These are phyloP conservation scores for Furcula furcula DNA, from an alignment of 2,888 invertebrate species.

Conservation along the genomic window DNA sequence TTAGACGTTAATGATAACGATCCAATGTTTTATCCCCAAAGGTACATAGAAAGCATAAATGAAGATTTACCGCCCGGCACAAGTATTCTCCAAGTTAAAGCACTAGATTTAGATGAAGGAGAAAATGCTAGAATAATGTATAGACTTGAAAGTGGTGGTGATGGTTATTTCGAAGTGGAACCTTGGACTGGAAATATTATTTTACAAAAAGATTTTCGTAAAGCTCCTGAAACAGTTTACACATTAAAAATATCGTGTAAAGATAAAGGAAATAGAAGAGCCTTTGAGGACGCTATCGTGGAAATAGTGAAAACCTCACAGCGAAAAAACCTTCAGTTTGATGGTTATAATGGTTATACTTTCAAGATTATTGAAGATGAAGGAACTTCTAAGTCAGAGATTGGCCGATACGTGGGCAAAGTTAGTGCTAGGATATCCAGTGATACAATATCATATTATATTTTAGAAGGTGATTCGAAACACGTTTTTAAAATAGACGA, in stretches of 20 bases:
- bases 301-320: slow-evolving; percentile 90
- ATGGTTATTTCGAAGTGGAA: slow-evolving; percentile 90
- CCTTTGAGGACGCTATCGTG: slow-evolving; percentile 88
- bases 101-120: slow-evolving; percentile 93
- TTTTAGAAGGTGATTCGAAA: slow-evolving; percentile 90
- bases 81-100: slow-evolving; percentile 87
- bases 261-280: slow-evolving; percentile 89
- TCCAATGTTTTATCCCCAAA: slow-evolving; percentile 94
- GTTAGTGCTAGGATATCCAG: slow-evolving; percentile 84
- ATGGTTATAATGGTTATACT: slow-evolving; percentile 88
- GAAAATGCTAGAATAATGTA: slow-evolving; percentile 92
- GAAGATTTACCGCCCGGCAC: slow-evolving; percentile 85
- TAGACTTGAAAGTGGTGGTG: slow-evolving; percentile 89
- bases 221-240: slow-evolving; percentile 85
- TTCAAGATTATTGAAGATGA: slow-evolving; percentile 93
- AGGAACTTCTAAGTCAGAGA: slow-evolving; percentile 81
- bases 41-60: slow-evolving; percentile 89
- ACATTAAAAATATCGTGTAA: slow-evolving; percentile 89
- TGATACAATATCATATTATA: slow-evolving; percentile 87
- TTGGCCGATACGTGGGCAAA: slow-evolving; percentile 89
- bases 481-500: slow-evolving; percentile 91
- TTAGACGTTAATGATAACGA: slow-evolving; percentile 96
- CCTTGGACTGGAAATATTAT: slow-evolving; percentile 88
- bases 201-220: slow-evolving; percentile 84
- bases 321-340: slow-evolving; percentile 88